Conservation (phyloP, 92 coral and sea anemone species). For the Isaurus tuberculatus region DNA sequence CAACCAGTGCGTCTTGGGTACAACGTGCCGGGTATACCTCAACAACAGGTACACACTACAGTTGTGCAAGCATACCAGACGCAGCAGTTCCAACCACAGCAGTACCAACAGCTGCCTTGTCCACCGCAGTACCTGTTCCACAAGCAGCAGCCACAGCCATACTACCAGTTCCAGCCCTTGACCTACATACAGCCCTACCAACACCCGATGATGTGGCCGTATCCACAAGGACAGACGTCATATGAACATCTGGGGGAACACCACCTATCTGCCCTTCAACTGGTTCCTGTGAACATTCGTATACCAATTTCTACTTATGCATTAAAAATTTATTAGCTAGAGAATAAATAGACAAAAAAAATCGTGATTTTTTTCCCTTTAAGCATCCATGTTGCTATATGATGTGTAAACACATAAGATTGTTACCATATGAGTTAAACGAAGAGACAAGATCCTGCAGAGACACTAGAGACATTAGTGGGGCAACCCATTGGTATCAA, state of each 20-base stretch:
- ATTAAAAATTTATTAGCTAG: constrained; percentile 15
- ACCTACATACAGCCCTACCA: constrained; percentile 32
- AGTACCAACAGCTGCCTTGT: constrained; percentile 4
- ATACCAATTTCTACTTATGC: constrained; percentile 8
- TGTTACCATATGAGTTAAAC: too few species aligned
- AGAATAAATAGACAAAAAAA: too few species aligned
- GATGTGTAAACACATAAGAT: too few species aligned
- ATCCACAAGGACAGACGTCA: constrained; percentile 26
- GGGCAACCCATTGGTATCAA: too few species aligned
- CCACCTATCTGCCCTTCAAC: constrained; percentile 25
- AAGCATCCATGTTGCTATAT: too few species aligned
- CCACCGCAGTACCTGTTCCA: constrained; percentile 11
- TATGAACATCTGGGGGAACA: constrained; percentile 31
- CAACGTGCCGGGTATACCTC: constrained; percentile 37
- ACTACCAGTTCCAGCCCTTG: constrained; percentile 35
- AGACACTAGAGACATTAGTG: too few species aligned
- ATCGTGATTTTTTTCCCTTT: too few species aligned
- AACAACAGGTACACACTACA: constrained; percentile 36
- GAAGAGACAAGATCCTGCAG: too few species aligned
- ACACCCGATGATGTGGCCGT: constrained; percentile 26
- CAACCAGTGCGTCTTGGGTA: constrained; percentile 34
- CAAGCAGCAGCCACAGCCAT: constrained; percentile 16
- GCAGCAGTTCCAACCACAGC: constrained; percentile 9
- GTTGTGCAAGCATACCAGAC: constrained; percentile 30
- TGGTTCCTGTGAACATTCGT: constrained; percentile 23